Evolutionary conservation across 2,113 vertebrate genomes (phyloP).

Genomic region (Gambusia affinis): DNA sequence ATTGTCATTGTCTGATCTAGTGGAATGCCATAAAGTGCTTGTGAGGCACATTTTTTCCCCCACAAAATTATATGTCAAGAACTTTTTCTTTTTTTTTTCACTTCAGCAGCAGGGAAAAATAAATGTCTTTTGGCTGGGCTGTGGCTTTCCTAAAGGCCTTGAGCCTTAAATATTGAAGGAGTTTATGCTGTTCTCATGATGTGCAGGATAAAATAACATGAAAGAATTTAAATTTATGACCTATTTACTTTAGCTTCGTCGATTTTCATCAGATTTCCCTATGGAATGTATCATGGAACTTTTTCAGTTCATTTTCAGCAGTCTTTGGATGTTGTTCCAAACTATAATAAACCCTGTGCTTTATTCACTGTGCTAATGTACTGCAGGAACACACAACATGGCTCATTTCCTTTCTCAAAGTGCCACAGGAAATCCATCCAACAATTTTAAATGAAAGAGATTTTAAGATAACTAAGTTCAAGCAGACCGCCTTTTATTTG

Average conservation of each 20-base stretch:
- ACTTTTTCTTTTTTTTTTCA: slow-evolving; percentile 18
- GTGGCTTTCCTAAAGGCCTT: slow-evolving; percentile 20
- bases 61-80: slow-evolving; percentile 65
- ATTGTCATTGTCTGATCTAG: slow-evolving; percentile 13
- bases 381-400: slow-evolving; percentile 56
- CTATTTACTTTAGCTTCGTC: not conserved
- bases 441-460: slow-evolving; percentile 35
- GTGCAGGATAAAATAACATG: not conserved
- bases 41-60: slow-evolving; percentile 31
- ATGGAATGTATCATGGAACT: slow-evolving; percentile 7
- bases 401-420: slow-evolving; percentile 66
- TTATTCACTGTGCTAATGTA: slow-evolving; percentile 49
- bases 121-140: slow-evolving; percentile 24
- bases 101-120: slow-evolving; percentile 37
- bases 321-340: slow-evolving; percentile 50
- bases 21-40: slow-evolving; percentile 26
- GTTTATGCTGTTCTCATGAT: slow-evolving; percentile 6
- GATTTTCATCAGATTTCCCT: slow-evolving; percentile 20
- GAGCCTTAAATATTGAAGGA: slow-evolving; percentile 10
- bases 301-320: slow-evolving; percentile 9
- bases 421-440: slow-evolving; percentile 51
- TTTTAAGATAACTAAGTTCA: slow-evolving; percentile 40
- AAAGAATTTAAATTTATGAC: slow-evolving; percentile 1
- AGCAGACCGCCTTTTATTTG: slow-evolving; percentile 12
- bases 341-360: slow-evolving; percentile 29